A percentile compares a stretch with the other conserved stretches of the same genome.
Evolutionary conservation across 2,113 vertebrate species (phyloP).

Genomic region (Gymnorhina tibicen): DNA sequence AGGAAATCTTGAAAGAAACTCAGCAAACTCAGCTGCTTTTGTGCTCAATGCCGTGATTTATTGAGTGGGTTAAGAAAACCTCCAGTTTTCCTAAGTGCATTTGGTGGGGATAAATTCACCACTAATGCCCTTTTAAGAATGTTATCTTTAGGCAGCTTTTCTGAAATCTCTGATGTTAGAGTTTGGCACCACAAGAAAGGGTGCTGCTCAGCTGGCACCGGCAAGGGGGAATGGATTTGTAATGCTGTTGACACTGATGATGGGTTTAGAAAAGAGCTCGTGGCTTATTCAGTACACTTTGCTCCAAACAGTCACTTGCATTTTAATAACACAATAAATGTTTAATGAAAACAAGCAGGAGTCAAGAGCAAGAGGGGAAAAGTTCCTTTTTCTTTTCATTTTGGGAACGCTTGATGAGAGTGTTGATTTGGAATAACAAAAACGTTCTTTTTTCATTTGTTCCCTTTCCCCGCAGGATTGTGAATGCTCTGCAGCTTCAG

Average conservation of each 20-base stretch:
- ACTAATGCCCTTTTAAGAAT: neutral
- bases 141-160: neutral
- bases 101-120: neutral
- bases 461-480: neutral
- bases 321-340: neutral
- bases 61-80: neutral
- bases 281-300: neutral
- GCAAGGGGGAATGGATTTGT: neutral
- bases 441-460: neutral
- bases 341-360: slow-evolving; percentile 15
- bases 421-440: neutral
- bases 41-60: neutral
- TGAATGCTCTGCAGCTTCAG: slow-evolving; percentile 34
- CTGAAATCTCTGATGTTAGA: neutral
- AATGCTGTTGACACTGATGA: neutral
- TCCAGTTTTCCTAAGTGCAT: neutral
- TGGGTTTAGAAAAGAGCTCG: neutral
- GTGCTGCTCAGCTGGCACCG: neutral
- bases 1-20: neutral
- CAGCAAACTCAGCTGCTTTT: neutral
- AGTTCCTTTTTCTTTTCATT: neutral
- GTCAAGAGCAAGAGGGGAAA: neutral
- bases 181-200: neutral
- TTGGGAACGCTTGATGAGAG: neutral
- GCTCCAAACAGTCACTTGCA: neutral